Evolutionary conservation across 2,888 invertebrate genomes (phyloP).

Genomic region (Scelioninae gen. 1): DNA sequence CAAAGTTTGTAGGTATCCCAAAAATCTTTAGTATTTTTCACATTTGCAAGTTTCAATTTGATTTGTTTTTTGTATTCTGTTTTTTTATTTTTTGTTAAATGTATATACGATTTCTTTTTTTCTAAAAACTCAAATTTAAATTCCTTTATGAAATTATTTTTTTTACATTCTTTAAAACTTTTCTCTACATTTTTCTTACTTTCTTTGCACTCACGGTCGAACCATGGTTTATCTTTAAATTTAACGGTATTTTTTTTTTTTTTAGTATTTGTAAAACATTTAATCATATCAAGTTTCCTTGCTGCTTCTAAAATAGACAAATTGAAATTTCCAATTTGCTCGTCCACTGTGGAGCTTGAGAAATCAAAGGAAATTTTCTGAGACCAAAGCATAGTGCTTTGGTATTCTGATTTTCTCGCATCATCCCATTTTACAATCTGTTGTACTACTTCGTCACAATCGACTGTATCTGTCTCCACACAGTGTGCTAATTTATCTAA

Average conservation of each 20-base stretch:
- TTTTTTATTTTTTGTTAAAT: conserved; percentile 4
- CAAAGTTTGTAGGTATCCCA: not conserved
- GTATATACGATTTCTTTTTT: not conserved
- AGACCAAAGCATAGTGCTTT: not conserved
- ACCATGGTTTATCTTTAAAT: not conserved
- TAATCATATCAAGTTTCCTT: not conserved
- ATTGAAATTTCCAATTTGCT: not conserved
- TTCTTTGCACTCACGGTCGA: not conserved
- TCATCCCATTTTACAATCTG: not conserved
- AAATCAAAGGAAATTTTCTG: conserved; percentile 5
- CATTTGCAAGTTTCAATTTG: not conserved
- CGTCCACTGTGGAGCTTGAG: not conserved
- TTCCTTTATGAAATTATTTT: not conserved
- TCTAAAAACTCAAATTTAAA: not conserved
- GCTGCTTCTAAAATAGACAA: not conserved
- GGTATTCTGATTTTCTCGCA: not conserved
- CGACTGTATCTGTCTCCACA: not conserved
- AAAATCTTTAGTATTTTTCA: conserved; percentile 4
- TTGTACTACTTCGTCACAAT: not conserved
- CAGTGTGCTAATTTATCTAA: not conserved
- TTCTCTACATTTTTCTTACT: not conserved
- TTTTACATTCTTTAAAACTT: conserved; percentile 2
- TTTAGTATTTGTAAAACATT: not conserved
- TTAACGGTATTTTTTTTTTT: not conserved
- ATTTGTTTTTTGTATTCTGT: not conserved